phyloP scores from a whole-genome alignment of 1,140 invertebrate genomes.

The Dendroctonus ponderosae region DNA sequence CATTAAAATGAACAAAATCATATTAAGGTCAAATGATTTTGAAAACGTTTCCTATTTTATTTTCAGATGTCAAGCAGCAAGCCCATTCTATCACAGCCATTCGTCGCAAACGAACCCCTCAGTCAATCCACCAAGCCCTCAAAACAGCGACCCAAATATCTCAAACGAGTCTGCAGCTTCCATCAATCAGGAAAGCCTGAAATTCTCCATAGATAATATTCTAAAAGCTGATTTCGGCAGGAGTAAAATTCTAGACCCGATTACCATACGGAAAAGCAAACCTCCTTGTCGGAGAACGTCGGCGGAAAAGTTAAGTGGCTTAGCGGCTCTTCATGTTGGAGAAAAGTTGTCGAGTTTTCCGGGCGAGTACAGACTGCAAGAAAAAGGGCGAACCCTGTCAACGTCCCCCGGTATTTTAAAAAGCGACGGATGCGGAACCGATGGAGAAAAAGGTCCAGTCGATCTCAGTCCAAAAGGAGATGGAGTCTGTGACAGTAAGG shows the following conservation, averaged over 20 bases:
- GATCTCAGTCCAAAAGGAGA: constrained; percentile 44
- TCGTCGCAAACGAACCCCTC: constrained; percentile 28
- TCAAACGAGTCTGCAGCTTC: constrained; percentile 51
- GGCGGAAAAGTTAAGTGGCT: constrained; percentile 10
- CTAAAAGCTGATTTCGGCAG: constrained; percentile 85
- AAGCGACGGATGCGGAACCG: constrained; percentile 10
- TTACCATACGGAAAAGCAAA: constrained; percentile 60
- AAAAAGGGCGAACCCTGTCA: constrained; percentile 9
- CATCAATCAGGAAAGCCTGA: constrained; percentile 64
- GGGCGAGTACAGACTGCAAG: constrained; percentile 23
- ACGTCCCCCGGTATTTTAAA: constrained; percentile 9
- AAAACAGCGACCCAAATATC: constrained; percentile 44
- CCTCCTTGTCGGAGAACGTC: constrained; percentile 32
- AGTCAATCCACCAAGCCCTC: constrained; percentile 39
- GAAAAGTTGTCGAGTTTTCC: constrained; percentile 19
- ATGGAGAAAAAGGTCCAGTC: constrained; percentile 41
- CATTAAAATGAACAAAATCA: background rate
- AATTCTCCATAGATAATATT: constrained; percentile 92
- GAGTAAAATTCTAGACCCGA: constrained; percentile 64
- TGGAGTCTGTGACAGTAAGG: constrained; percentile 10
- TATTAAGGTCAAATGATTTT: background rate
- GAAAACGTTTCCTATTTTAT: constrained; percentile 7
- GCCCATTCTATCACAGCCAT: constrained; percentile 35
- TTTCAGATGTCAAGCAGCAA: constrained; percentile 20
- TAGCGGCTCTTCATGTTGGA: background rate